These are phyloP conservation scores for Hirudinaria manillensis DNA, from an alignment of 2,888 invertebrate genomes.

Conservation along the genomic window DNA sequence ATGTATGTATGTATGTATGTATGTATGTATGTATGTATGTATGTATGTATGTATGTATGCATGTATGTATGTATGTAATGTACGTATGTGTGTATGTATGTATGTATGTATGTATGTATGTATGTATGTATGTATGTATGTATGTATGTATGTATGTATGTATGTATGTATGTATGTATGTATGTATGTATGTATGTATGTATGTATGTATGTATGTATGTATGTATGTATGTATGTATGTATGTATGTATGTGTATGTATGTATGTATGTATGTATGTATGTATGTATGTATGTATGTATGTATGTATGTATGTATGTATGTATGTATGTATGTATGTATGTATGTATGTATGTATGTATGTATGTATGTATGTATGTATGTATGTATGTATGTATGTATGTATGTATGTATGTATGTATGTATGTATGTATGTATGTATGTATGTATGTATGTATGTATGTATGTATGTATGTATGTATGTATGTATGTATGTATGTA, in stretches of 20 bases:
- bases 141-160: slow-evolving; percentile 7
- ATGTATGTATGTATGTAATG: too few relatives aligned
- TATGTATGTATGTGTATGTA: slow-evolving; percentile 7
- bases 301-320: too few relatives aligned
- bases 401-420: too few relatives aligned
- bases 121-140: neutral
- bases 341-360: too few relatives aligned
- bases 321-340: too few relatives aligned
- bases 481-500: too few relatives aligned
- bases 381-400: too few relatives aligned
- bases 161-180: slow-evolving; percentile 7
- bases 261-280: neutral
- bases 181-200: slow-evolving; percentile 7
- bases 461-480: too few relatives aligned
- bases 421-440: too few relatives aligned
- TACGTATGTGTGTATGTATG: neutral
- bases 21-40: neutral
- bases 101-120: neutral
- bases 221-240: slow-evolving; percentile 4
- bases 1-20: neutral
- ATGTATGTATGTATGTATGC: neutral
- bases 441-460: too few relatives aligned
- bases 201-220: slow-evolving; percentile 7
- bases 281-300: neutral
- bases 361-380: too few relatives aligned